phyloP scores from a whole-genome alignment of 2,113 vertebrate species.

The Cardinalis cardinalis region DNA sequence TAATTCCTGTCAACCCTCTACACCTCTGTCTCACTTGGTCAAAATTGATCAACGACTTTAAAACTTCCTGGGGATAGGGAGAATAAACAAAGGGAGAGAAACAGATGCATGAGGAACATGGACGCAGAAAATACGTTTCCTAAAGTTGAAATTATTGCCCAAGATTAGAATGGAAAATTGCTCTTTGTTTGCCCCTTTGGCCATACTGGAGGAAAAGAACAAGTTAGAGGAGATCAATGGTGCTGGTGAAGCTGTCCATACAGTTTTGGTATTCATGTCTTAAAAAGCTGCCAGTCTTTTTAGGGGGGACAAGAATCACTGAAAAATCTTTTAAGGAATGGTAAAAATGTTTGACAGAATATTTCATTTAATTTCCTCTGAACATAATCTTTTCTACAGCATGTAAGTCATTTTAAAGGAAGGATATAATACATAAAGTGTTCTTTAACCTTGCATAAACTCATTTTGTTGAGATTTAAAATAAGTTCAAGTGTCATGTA shows the following conservation, averaged over 20 bases:
- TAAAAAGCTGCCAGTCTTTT: not conserved
- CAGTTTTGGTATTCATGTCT: not conserved
- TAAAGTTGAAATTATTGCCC: not conserved
- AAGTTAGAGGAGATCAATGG: not conserved
- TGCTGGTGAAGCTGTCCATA: not conserved
- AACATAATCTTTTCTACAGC: not conserved
- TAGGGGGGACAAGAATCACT: not conserved
- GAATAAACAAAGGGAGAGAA: constrained; percentile 37
- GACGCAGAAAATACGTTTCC: not conserved
- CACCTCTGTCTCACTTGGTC: not conserved
- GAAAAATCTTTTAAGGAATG: not conserved
- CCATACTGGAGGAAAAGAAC: not conserved
- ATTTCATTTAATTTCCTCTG: not conserved
- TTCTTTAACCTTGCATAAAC: not conserved
- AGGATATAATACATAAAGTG: not conserved
- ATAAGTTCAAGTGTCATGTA: not conserved
- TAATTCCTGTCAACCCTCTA: constrained; percentile 56
- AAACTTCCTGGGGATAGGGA: constrained; percentile 23
- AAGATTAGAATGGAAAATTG: not conserved
- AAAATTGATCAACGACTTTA: constrained; percentile 41
- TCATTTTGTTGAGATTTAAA: not conserved
- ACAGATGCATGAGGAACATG: not conserved
- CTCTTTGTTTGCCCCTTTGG: not conserved
- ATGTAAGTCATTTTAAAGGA: not conserved
- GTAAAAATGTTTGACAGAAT: not conserved